Percentiles rank a stretch among this genome's conserved stretches.
phyloP scores from a whole-genome alignment of 2,888 invertebrate species.

The Heliconius hortense region DNA sequence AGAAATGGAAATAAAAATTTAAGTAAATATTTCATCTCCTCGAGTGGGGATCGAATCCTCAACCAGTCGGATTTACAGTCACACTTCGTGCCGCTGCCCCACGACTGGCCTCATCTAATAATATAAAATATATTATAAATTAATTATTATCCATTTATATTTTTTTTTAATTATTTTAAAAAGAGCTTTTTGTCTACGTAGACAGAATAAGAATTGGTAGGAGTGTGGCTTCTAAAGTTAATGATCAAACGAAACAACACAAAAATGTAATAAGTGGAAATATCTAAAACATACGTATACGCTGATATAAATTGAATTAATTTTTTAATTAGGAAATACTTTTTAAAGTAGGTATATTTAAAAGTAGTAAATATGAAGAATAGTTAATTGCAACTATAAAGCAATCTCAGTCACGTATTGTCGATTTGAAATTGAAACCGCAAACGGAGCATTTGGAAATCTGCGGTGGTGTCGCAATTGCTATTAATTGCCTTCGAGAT shows the following conservation, averaged over 20 bases:
- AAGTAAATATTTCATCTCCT: too few species aligned
- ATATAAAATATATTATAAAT: not conserved
- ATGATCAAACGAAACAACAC: too few species aligned
- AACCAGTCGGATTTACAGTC: too few species aligned
- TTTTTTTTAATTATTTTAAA: not conserved
- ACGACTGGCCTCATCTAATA: not conserved
- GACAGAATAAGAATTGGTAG: not conserved
- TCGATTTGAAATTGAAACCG: slow-evolving; percentile 29
- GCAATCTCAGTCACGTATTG: slow-evolving; percentile 18
- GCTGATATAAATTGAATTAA: not conserved
- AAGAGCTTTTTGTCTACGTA: not conserved
- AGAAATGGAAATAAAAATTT: too few species aligned
- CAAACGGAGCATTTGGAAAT: slow-evolving; percentile 32
- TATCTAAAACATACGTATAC: not conserved
- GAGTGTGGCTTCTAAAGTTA: not conserved
- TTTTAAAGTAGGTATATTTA: not conserved
- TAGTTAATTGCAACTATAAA: slow-evolving; percentile 1
- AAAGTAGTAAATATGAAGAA: not conserved
- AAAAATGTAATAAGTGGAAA: too few species aligned
- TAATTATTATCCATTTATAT: not conserved
- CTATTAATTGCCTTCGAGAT: slow-evolving; percentile 38
- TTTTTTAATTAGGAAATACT: not conserved
- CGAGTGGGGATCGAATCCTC: too few species aligned
- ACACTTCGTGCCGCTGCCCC: too few species aligned
- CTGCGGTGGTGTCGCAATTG: slow-evolving; percentile 25